Evolutionary conservation across 2,888 invertebrate genomes (phyloP), one percentile per base, ranked within the genome.

Genomic region (Troglohyphantes excavatus): DNA sequence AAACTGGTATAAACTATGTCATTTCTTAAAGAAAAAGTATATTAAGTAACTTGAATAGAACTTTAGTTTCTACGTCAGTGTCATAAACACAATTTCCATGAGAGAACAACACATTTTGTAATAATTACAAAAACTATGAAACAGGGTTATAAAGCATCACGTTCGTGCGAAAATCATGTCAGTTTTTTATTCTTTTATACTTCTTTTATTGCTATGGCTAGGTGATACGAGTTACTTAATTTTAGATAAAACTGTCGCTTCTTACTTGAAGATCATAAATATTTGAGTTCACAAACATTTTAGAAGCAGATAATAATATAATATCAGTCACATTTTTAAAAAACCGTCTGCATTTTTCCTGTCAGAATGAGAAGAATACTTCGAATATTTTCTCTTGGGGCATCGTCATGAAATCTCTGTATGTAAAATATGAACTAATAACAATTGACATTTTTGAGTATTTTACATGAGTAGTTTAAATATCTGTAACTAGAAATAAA

Each of bases 41-140:
- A 3, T 33, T 33, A 53, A 53, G 1, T 1, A 7, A 53, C 53
- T 13, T n/a, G n/a, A 0, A n/a, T 17, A n/a, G n/a, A 53, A 13
- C n/a, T 53, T 53, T 53, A 53, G n/a, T 5, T 53, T 53, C 17
- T 13, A 53, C 53, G 53, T 53, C 13, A 53, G 17, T 1, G 33
- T 33, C 33, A 33, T 33, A 33, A 33, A 1, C 53, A 13, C n/a
- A 53, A 53, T 53, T 53, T 53, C 13, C 9, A 13, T 53, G 13
- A n/a, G n/a, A n/a, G 53, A 53, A n/a, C n/a, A 53, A 53, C 53
- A 53, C 13, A n/a, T 53, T 53, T 53, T 53, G 53, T 53, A 53
- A 53, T 53, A 9, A n/a, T 17, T 5, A 53, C 53, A 53, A 53
- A 53, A 53, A 13, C n/a, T n/a, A n/a, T 53, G n/a, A 53, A 53